Percentiles rank a stretch among this genome's conserved stretches.
Evolutionary conservation across 2,113 vertebrate genomes (phyloP).

Genomic region (Procavia capensis): DNA sequence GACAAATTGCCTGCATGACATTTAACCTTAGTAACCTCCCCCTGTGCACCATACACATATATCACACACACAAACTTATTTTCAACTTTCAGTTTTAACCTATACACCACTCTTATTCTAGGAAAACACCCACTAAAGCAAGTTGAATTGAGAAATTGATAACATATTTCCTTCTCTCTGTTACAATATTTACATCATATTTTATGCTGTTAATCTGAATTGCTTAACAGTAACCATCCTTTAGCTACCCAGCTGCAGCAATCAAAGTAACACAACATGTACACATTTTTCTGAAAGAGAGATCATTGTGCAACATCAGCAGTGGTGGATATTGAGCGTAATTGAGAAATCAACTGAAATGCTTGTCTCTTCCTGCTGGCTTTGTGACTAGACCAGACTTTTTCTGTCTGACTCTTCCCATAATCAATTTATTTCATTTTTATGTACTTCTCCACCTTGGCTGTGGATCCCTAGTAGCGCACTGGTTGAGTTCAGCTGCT

Average conservation of each 20-base stretch:
- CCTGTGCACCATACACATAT: neutral
- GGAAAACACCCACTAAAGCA: neutral
- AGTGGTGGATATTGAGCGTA: neutral
- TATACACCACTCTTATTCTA: neutral
- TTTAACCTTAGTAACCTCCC: neutral
- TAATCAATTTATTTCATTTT: neutral
- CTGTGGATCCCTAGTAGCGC: no score
- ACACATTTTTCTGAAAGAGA: neutral
- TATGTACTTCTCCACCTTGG: neutral
- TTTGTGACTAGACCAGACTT: neutral
- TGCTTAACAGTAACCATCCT: neutral
- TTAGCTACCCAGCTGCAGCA: neutral
- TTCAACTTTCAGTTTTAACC: neutral
- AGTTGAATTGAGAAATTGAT: neutral
- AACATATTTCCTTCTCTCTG: neutral
- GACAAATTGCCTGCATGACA: neutral
- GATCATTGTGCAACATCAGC: neutral
- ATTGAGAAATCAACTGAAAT: neutral
- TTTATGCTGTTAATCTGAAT: constrained; percentile 13
- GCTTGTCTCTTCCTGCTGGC: neutral
- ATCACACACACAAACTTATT: neutral
- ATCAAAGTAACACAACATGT: neutral
- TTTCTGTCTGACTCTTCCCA: neutral
- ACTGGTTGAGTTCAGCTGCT: no score
- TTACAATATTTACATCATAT: neutral